These are phyloP conservation scores for Podiceps cristatus DNA, from an alignment of 2,113 vertebrate genomes.

Conservation along the genomic window DNA sequence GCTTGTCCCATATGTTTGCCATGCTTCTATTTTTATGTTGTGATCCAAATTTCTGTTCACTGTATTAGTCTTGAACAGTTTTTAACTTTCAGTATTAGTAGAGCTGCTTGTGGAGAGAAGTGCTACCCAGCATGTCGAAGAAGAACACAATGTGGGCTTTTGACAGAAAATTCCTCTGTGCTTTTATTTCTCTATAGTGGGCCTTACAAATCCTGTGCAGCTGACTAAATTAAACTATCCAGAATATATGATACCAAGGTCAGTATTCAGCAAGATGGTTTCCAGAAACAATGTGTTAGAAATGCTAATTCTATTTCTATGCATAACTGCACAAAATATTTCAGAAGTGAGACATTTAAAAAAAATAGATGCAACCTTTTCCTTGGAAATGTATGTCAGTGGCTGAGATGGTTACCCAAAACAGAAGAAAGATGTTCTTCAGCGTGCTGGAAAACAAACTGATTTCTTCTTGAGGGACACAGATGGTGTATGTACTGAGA, in stretches of 20 bases:
- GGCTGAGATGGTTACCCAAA: conserved; percentile 36
- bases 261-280: not conserved
- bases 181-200: not conserved
- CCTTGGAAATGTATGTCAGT: conserved; percentile 11
- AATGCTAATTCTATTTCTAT: not conserved
- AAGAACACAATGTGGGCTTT: not conserved
- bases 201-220: not conserved
- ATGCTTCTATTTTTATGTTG: not conserved
- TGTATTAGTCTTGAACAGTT: not conserved
- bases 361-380: conserved; percentile 41
- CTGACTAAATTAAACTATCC: not conserved
- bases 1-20: not conserved
- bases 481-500: conserved; percentile 4
- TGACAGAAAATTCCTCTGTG: not conserved
- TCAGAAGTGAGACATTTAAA: conserved; percentile 5
- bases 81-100: not conserved
- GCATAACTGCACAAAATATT: conserved; percentile 29
- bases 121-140: not conserved
- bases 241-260: not conserved
- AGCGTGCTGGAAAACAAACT: not conserved
- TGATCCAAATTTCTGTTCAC: not conserved
- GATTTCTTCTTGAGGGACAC: not conserved
- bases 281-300: not conserved
- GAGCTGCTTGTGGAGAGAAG: not conserved
- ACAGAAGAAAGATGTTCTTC: conserved; percentile 46